phyloP scores from a whole-genome alignment of 2,888 invertebrate species.

The Chaetogeoica ovagalla region DNA sequence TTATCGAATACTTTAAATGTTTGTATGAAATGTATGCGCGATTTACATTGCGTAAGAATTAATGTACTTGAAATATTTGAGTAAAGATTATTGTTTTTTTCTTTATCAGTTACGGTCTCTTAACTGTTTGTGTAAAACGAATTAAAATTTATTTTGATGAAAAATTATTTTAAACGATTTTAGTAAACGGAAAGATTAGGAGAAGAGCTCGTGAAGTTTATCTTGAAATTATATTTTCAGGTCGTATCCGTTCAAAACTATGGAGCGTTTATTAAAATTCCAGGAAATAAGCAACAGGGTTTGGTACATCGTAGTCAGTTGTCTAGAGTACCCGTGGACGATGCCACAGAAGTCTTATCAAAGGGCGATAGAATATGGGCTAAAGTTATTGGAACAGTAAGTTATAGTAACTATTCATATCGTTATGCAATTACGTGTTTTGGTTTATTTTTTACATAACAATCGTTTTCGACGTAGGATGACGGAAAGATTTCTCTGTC shows the following conservation, averaged over 20 bases:
- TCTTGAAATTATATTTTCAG: slow-evolving; percentile 52
- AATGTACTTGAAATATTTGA: no score
- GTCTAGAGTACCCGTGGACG: slow-evolving; percentile 58
- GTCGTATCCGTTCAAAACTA: slow-evolving; percentile 60
- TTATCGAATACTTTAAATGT: no score
- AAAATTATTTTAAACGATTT: no score
- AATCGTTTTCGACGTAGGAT: slow-evolving; percentile 57
- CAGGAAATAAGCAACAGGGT: slow-evolving; percentile 60
- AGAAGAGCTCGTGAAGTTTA: background rate
- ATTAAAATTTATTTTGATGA: no score
- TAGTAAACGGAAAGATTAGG: no score
- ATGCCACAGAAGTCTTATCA: slow-evolving; percentile 60
- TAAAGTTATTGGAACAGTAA: slow-evolving; percentile 58
- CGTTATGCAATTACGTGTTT: background rate
- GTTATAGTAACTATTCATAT: background rate
- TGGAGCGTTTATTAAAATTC: slow-evolving; percentile 61
- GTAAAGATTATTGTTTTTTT: no score
- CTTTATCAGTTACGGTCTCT: no score
- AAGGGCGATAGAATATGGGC: slow-evolving; percentile 61
- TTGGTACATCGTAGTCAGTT: slow-evolving; percentile 60
- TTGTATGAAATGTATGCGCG: no score
- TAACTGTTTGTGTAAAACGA: no score
- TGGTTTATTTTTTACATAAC: background rate
- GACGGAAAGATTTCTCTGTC: slow-evolving; percentile 60
- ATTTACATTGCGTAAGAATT: no score